Conservation (phyloP, 2,888 invertebrate genomes). For the Polymixis lichenea region DNA sequence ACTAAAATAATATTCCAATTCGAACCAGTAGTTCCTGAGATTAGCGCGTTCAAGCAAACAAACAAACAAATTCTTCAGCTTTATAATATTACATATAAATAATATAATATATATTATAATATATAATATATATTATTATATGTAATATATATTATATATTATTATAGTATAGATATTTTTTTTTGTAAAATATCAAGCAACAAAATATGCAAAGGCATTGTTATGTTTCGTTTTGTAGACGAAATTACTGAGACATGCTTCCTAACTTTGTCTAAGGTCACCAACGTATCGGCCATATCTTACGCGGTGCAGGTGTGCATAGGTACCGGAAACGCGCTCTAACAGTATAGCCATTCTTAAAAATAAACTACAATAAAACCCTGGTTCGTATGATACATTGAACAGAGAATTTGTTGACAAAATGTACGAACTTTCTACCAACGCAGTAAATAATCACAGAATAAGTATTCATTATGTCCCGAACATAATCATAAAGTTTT, state of each 20-base stretch:
- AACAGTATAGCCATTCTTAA: background rate
- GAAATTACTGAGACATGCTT: background rate
- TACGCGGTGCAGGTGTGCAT: slow-evolving; percentile 5
- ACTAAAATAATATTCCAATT: no score
- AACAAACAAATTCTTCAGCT: no score
- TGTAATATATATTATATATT: no score
- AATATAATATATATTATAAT: no score
- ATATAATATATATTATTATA: no score
- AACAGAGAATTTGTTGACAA: slow-evolving; percentile 8
- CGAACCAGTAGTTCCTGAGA: no score
- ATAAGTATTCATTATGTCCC: slow-evolving; percentile 22
- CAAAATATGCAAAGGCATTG: background rate
- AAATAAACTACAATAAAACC: background rate
- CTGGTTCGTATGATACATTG: background rate
- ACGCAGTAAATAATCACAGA: slow-evolving; percentile 24
- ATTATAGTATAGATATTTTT: no score
- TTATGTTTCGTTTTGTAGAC: background rate
- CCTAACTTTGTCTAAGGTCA: background rate
- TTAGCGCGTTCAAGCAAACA: no score
- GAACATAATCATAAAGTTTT: slow-evolving; percentile 39
- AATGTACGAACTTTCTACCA: slow-evolving; percentile 2
- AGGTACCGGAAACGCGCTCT: slow-evolving; percentile 9
- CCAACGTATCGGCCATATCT: slow-evolving; percentile 21
- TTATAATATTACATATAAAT: no score
- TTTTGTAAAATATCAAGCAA: background rate